Evolutionary conservation across 2,888 invertebrate species (phyloP).

Genomic region (Netelia inedita): DNA sequence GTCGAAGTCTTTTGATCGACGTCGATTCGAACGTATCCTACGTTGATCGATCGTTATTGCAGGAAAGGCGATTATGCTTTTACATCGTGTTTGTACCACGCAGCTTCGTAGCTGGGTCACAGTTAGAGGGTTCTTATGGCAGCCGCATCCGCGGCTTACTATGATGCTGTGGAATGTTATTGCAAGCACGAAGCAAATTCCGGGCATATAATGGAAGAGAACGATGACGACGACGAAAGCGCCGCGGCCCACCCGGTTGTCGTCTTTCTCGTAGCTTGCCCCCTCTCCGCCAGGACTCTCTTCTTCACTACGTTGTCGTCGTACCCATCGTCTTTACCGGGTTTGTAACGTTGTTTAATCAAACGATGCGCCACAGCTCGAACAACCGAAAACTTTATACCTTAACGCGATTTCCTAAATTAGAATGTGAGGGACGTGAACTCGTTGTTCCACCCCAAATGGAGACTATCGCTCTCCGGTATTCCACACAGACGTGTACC

Average conservation of each 20-base stretch:
- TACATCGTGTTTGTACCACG: constrained; percentile 10
- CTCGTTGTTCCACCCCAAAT: constrained; percentile 1
- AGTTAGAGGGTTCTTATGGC: constrained; percentile 39
- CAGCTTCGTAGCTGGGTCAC: constrained; percentile 31
- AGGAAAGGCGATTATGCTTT: background rate
- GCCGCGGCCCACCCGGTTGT: constrained; percentile 38
- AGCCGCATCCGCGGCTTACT: constrained; percentile 30
- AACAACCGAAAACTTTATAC: constrained; percentile 43
- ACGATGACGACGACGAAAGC: constrained; percentile 28
- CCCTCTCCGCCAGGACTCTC: background rate
- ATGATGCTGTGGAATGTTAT: constrained; percentile 64
- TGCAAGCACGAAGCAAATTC: constrained; percentile 67
- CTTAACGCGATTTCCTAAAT: constrained; percentile 33
- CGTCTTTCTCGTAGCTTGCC: constrained; percentile 34
- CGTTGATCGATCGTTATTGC: constrained; percentile 11
- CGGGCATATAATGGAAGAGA: constrained; percentile 57
- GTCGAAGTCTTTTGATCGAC: too few species aligned
- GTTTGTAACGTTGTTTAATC: constrained; percentile 47
- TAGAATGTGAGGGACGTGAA: constrained; percentile 40
- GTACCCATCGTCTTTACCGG: constrained; percentile 25
- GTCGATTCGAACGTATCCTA: too few species aligned
- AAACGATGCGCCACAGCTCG: constrained; percentile 49
- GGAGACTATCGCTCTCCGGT: constrained; percentile 1
- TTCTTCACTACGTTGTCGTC: constrained; percentile 4
- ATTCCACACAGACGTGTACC: background rate